phyloP scores from a whole-genome alignment of 2,797 vertebrate genomes.

The Megaceryle alcyon region DNA sequence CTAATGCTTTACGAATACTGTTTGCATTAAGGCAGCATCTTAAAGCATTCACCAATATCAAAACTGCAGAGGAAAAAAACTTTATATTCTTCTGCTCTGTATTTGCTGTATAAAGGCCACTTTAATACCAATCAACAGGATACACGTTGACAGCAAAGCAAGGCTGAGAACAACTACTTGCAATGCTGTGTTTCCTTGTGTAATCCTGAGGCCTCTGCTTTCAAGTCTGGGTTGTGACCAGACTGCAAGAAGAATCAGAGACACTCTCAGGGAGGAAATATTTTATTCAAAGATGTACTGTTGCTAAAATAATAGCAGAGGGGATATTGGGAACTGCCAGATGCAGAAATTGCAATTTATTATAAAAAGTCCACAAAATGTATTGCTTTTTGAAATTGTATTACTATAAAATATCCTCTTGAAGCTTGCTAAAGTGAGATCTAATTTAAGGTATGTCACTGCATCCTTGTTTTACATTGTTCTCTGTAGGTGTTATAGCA shows the following conservation, averaged over 20 bases:
- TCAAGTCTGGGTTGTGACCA: neutral
- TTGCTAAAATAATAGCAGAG: conserved; percentile 24
- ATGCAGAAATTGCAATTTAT: conserved; percentile 4
- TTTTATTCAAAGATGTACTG: neutral
- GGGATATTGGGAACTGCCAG: conserved; percentile 29
- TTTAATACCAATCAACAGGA: neutral
- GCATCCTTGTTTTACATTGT: conserved; percentile 12
- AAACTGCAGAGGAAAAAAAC: neutral
- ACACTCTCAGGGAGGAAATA: neutral
- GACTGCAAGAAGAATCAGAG: neutral
- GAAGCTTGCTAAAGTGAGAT: conserved; percentile 35
- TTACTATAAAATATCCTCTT: conserved; percentile 21
- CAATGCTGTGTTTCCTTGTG: neutral
- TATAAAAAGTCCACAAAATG: neutral
- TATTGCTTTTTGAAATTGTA: conserved; percentile 37
- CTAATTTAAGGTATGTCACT: conserved; percentile 39
- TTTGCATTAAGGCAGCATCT: neutral
- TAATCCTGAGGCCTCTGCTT: neutral
- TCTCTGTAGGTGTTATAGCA: neutral
- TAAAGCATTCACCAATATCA: neutral
- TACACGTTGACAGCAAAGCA: rapidly evolving
- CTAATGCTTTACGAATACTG: neutral
- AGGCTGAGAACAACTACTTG: neutral
- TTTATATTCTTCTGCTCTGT: neutral
- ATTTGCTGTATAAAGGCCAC: neutral